Conservation (phyloP, 2,113 vertebrate species). For the Oplegnathus fasciatus region DNA sequence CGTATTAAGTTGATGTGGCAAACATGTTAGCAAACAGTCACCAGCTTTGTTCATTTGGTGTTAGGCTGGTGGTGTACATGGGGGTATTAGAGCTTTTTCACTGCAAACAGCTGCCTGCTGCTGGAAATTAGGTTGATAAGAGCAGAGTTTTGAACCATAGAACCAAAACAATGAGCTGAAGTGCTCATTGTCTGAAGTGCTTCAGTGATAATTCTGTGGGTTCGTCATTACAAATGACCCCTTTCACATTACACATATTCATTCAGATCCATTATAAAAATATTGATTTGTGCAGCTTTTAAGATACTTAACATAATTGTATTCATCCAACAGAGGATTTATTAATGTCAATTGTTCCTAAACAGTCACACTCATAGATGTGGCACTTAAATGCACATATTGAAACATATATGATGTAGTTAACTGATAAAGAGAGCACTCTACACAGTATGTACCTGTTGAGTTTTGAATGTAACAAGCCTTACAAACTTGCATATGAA, state of each 20-base stretch:
- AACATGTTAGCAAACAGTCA: neutral
- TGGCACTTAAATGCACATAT: conserved; percentile 15
- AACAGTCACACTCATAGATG: neutral
- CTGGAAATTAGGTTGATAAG: neutral
- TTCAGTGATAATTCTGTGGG: neutral
- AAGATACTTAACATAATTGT: neutral
- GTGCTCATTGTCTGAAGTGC: neutral
- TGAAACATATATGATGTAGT: conserved; percentile 2
- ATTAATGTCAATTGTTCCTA: neutral
- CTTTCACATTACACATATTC: neutral
- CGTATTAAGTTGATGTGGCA: neutral
- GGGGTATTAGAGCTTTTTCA: neutral
- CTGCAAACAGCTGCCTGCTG: neutral
- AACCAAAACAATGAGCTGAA: neutral
- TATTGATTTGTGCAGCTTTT: neutral
- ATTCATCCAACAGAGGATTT: neutral
- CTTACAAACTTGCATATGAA: conserved; percentile 47
- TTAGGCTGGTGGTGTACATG: neutral
- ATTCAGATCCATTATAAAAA: neutral
- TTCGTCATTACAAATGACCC: neutral
- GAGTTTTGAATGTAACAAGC: conserved; percentile 51
- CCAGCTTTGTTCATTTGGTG: neutral
- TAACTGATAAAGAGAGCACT: conserved; percentile 9
- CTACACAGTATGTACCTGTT: neutral
- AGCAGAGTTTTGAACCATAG: neutral